Base-by-base conservation (phyloP, 2,113 vertebrate species). In the Nannospalax galili region DNA sequence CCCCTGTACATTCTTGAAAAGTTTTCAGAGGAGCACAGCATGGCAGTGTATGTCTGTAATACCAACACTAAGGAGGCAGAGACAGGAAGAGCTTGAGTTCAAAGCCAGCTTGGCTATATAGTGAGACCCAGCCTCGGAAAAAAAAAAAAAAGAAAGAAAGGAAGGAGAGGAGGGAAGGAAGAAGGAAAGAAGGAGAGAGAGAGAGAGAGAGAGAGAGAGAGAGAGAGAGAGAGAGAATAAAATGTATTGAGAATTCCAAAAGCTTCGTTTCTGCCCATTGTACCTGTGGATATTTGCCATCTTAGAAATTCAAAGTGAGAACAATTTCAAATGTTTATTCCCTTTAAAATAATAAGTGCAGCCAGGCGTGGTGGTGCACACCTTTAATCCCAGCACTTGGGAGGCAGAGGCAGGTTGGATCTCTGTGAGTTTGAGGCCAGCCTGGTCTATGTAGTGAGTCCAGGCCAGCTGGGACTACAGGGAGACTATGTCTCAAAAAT, bases 221-320 rank as follows among this genome's bases (percentile, higher is more conserved):
- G 15, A 9, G 4, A 52, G 22, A 17, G n/a, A 22, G 14, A 26
- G 24, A 70, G 19, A 14, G 14, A 37, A 69, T 42, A 16, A 52
- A 48, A 77, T n/a, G 30, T 26, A 16, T 40, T 35, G 22, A 64
- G 65, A 90, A 81, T 88, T 12, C 11, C 9, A 77, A 65, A 24
- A 81, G 24, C 58, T 84, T 67, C 48, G 7, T 75, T 72, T 42
- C 37, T 72, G 45, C 91, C 79, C 15, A 14, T 40, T 91, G 0
- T 84, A 30, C 62, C 79, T 90, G 20, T 67, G 30, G 14, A 26
- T 89, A 64, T 79, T 90, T 95, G 40, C 72, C 62, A 65, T 48
- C 14, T 69, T 94, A 70, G 40, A 91, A 89, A 91, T 89, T 84
- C 93, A 92, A 84, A 91, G 45, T 7, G 7, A 78, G 45, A 78